phyloP scores from a whole-genome alignment of 2,888 invertebrate genomes.

The Polydrusus pterygomalis region DNA sequence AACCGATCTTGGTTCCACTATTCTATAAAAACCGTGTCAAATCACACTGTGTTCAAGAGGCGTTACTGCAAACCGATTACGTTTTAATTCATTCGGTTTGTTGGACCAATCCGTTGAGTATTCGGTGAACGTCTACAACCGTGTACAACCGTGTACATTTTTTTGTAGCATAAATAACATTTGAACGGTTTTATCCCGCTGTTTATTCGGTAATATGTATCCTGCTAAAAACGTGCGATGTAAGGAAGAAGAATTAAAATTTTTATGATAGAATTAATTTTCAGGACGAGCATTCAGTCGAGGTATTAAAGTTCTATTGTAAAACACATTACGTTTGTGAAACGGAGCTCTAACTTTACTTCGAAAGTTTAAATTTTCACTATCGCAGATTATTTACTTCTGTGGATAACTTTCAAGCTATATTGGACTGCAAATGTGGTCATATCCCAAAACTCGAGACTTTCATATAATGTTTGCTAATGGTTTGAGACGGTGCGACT shows the following conservation, averaged over 20 bases:
- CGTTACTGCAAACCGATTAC: too few relatives aligned
- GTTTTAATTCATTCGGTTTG: too few relatives aligned
- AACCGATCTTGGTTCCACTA: too few relatives aligned
- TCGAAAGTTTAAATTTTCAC: slow-evolving; percentile 35
- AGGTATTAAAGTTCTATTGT: neutral
- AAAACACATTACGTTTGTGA: neutral
- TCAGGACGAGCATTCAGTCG: neutral
- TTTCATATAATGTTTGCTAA: neutral
- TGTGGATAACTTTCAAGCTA: slow-evolving; percentile 32
- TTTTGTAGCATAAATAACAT: too few relatives aligned
- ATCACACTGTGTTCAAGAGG: too few relatives aligned
- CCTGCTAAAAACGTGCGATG: too few relatives aligned
- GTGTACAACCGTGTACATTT: too few relatives aligned
- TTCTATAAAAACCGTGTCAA: too few relatives aligned
- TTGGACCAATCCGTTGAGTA: too few relatives aligned
- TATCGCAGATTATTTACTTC: slow-evolving; percentile 42
- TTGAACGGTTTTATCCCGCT: too few relatives aligned
- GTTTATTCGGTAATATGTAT: too few relatives aligned
- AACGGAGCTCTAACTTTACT: neutral
- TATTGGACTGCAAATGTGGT: neutral
- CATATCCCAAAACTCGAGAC: slow-evolving; percentile 15
- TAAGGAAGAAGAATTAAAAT: neutral
- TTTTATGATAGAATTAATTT: neutral
- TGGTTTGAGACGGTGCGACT: neutral
- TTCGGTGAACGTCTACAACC: too few relatives aligned